Base-by-base conservation (phyloP, 2,113 vertebrate genomes). In the Ptilonorhynchus violaceus region DNA sequence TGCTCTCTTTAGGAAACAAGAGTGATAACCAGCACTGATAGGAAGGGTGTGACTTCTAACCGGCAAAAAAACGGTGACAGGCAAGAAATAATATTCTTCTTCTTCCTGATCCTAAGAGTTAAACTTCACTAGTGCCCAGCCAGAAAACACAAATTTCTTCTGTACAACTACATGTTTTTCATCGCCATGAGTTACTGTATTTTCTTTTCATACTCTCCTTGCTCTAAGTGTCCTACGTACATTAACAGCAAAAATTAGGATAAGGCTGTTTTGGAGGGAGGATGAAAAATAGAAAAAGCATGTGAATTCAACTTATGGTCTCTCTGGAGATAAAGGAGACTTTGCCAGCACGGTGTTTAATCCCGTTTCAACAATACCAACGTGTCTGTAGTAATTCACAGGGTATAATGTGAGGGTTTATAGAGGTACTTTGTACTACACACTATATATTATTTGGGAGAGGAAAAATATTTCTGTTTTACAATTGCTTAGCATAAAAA, bases 351-450 rank as follows among this genome's bases (percentile, higher is more conserved):
- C 16, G 3, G 1, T 69, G 78, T 94, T 85, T 86, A 94, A 90
- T 87, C 62, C 68, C 39, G 27, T 81, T 88, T 84, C 68, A 91
- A 89, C 39, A 91, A 76, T n/a, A 68, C 33, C 95, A 95, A 88
- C 0, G 1, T 33, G 44, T 58, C 53, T 85, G 69, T 66, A 89
- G 81, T 91, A 91, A 94, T 95, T 96, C 88, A 82, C 68, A 55
- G 21, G 11, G 19, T 80, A 67, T 66, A 79, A 81, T 39, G n/a
- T 79, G 80, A 84, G 41, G 12, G 81, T 97, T 96, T 96, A 96
- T 87, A 78, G 82, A 73, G 72, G 35, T 41, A 86, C 30, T 83
- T 95, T 78, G 59, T 90, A 86, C 47, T 78, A 35, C 21, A 72
- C 13, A 16, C 22, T n/a, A 30, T 60, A 72, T 86, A 63, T 90